Conservation (phyloP, 1,140 invertebrate genomes). For the Tyrophagus putrescentiae region DNA sequence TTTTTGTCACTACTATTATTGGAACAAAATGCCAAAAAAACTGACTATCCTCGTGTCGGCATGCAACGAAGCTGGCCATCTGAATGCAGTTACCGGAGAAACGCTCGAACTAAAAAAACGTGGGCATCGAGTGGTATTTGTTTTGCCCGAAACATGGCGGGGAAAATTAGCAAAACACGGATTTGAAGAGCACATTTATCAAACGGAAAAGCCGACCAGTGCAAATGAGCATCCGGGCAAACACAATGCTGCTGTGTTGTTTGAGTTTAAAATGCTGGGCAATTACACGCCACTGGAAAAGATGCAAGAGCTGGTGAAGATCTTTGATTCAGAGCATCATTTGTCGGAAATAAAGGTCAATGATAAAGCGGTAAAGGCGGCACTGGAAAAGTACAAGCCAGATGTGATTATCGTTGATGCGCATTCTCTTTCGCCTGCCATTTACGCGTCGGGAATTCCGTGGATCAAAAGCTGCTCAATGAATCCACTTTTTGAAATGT, state of each 20-base stretch:
- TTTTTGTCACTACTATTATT: neutral
- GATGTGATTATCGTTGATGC: slow-evolving; percentile 1
- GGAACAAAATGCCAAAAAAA: neutral
- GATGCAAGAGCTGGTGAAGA: neutral
- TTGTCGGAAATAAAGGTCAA: neutral
- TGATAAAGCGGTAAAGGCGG: neutral
- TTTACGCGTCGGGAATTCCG: neutral
- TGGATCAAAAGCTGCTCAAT: neutral
- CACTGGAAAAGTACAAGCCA: neutral
- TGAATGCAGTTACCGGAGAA: neutral
- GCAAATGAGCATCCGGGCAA: neutral
- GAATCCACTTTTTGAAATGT: neutral
- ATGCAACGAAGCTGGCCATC: neutral
- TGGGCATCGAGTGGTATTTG: neutral
- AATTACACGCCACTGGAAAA: neutral
- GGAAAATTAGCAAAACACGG: neutral
- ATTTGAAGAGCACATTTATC: neutral
- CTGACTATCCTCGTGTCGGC: neutral
- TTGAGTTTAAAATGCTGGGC: neutral
- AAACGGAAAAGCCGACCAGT: neutral
- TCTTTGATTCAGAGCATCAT: neutral
- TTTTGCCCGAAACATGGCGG: neutral
- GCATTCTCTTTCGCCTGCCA: neutral
- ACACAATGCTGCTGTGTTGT: neutral
- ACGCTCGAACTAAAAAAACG: neutral